A percentile compares a stretch with the other conserved stretches of the same genome.
These are phyloP conservation scores for Premnoplex brunnescens DNA, from an alignment of 2,797 vertebrate genomes.

Conservation along the genomic window DNA sequence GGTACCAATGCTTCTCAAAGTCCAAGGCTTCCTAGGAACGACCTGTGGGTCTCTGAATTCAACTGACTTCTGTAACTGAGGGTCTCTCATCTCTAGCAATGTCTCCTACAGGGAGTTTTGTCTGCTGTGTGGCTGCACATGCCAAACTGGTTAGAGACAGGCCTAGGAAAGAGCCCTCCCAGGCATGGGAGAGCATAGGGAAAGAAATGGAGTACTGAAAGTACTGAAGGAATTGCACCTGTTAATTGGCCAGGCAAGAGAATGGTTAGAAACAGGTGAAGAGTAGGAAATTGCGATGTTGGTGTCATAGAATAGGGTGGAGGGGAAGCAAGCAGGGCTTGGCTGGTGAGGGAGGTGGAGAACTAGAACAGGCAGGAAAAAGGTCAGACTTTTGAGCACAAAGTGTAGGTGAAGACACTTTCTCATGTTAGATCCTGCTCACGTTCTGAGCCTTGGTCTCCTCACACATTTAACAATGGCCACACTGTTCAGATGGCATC, in stretches of 20 bases:
- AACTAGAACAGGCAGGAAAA: neutral
- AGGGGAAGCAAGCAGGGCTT: neutral
- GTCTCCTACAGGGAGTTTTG: neutral
- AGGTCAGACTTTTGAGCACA: neutral
- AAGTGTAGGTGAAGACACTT: neutral
- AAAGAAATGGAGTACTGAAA: neutral
- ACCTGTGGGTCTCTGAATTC: neutral
- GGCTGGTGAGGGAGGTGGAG: neutral
- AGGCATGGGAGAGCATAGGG: no score
- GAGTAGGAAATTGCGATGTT: neutral
- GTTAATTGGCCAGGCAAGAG: neutral
- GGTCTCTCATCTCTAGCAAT: neutral
- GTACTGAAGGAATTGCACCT: neutral
- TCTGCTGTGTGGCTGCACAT: neutral
- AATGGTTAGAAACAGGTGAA: neutral
- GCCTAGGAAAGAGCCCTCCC: neutral
- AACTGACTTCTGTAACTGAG: accelerated
- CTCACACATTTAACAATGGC: neutral
- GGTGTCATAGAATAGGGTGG: neutral
- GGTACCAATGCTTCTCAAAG: neutral
- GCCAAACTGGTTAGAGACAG: neutral
- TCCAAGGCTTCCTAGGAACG: neutral
- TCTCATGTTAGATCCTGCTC: neutral
- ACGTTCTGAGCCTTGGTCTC: neutral
- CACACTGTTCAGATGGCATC: neutral